Evolutionary conservation across 2,797 vertebrate genomes (phyloP).

Genomic region (Valencia hispanica): DNA sequence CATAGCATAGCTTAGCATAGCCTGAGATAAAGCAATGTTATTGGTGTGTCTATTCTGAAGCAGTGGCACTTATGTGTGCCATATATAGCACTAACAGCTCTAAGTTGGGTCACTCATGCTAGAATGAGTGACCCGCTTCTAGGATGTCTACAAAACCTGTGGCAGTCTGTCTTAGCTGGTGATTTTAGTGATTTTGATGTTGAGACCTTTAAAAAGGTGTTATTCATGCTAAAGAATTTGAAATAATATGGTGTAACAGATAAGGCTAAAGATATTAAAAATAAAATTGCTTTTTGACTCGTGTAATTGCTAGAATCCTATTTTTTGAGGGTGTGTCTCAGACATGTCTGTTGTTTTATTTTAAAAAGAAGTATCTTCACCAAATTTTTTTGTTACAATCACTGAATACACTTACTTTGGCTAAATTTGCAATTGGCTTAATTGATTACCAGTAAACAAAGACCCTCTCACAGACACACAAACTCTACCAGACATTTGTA

Average conservation of each 20-base stretch:
- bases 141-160: neutral
- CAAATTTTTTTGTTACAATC: neutral
- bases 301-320: neutral
- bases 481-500: conserved; percentile 17
- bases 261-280: neutral
- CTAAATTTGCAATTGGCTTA: conserved; percentile 36
- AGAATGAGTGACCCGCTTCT: neutral
- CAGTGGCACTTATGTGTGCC: neutral
- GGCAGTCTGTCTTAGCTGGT: neutral
- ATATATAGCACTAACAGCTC: neutral
- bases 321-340: neutral
- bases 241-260: neutral
- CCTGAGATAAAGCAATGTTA: neutral
- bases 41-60: neutral
- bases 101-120: neutral
- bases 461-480: conserved; percentile 25
- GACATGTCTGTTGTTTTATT: neutral
- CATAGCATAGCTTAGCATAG: neutral
- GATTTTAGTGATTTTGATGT: neutral
- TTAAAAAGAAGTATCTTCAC: neutral
- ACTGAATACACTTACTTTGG: conserved; percentile 33
- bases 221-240: neutral
- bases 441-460: conserved; percentile 46
- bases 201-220: neutral
- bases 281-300: neutral